Evolutionary conservation across 2,797 vertebrate species (phyloP), one percentile per base, ranked within the genome.

Genomic region (Enteromius thamalakanensis): DNA sequence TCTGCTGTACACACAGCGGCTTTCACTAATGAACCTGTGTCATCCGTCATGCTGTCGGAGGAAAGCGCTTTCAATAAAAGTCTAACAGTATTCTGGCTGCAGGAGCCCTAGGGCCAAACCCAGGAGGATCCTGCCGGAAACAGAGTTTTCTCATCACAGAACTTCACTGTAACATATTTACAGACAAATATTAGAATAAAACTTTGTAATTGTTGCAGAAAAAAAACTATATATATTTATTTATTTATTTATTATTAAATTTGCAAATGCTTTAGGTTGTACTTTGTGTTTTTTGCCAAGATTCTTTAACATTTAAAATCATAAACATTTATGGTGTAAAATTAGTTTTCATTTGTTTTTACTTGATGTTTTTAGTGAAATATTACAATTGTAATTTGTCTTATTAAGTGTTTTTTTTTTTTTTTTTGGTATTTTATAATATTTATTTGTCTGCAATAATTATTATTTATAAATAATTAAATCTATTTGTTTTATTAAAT

Each of bases 11-110:
- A 82, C 80, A 68, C 80, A 72, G 68, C 14, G 55, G 71, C 68
- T 72, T 64, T 81, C 71, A 76, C 62, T 76, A 76, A 85, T 77
- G 84, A 85, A 77, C 49, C 32, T 17, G 67, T 76, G 58, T 84
- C 83, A 32, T 79, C 58, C 84, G 62, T 82, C 82, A 75, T 79
- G 62, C 78, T 80, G 83, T 76, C 29, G 80, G 32, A 49, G 69
- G 75, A 87, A 86, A 84, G 55, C 29, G 67, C 67, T 80, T 84
- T 79, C 78, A 82, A 85, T 84, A 64, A 82, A 86, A 87, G 84
- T 86, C 84, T 70, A 87, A 84, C 76, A 74, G 74, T 72, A 53
- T 76, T 86, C 49, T 67, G 76, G 76, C 58, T 64, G 80, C 37
- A 86, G 77, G 74, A 74, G 76, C 40, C 75, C 74, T 69, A 19